Evolutionary conservation across 2,888 invertebrate genomes (phyloP).

Genomic region (Hoplodrina ambigua): DNA sequence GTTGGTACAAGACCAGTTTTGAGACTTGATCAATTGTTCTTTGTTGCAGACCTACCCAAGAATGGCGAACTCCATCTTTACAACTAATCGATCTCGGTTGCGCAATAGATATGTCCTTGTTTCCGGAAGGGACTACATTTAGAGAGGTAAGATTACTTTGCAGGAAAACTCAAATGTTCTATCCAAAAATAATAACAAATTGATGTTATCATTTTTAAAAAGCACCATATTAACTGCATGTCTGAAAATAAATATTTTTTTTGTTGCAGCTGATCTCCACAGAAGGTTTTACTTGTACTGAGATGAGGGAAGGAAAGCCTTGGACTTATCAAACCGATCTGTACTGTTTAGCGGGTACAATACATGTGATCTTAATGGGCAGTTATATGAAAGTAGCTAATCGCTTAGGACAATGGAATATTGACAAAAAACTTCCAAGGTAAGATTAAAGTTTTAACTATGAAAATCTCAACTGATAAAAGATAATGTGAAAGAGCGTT

Average conservation of each 20-base stretch:
- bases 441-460: slow-evolving; percentile 66
- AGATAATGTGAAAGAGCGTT: not conserved
- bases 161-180: not conserved
- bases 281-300: slow-evolving; percentile 95
- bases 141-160: slow-evolving; percentile 84
- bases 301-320: slow-evolving; percentile 97
- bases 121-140: slow-evolving; percentile 94
- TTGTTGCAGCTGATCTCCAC: slow-evolving; percentile 92
- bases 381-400: slow-evolving; percentile 96
- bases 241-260: slow-evolving; percentile 22
- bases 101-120: slow-evolving; percentile 97
- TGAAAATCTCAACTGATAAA: not conserved
- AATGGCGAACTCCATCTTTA: slow-evolving; percentile 92
- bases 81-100: slow-evolving; percentile 98
- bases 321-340: slow-evolving; percentile 99
- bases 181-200: no score
- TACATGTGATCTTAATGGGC: slow-evolving; percentile 96
- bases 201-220: not conserved
- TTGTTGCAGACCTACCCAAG: slow-evolving; percentile 90
- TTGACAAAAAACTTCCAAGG: slow-evolving; percentile 93
- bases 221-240: no score
- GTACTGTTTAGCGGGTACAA: slow-evolving; percentile 96
- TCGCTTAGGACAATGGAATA: slow-evolving; percentile 92
- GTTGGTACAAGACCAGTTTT: not conserved
- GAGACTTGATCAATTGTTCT: slow-evolving; percentile 2